These are phyloP conservation scores for Galeruca laticollis DNA, from an alignment of 2,888 invertebrate genomes.

Conservation along the genomic window DNA sequence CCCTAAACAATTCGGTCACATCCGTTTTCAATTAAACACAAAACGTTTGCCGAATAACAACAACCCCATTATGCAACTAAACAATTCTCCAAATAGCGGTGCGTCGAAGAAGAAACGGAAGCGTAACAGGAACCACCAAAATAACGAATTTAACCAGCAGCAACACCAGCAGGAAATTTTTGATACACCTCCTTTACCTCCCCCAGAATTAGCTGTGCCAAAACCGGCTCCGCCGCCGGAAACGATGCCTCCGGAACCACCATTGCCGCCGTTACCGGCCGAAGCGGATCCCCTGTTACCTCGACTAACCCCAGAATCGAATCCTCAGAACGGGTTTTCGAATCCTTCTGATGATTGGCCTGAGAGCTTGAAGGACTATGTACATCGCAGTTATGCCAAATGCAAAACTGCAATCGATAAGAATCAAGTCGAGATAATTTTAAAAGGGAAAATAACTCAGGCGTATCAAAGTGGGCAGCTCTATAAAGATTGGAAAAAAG, in stretches of 20 bases:
- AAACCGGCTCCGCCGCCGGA: conserved; percentile 70
- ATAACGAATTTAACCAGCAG: conserved; percentile 52
- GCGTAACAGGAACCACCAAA: conserved; percentile 74
- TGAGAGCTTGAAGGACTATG: conserved; percentile 85
- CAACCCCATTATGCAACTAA: conserved; percentile 61
- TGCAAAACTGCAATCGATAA: conserved; percentile 90
- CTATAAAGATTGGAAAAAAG: conserved; percentile 95
- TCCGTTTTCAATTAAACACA: conserved; percentile 70
- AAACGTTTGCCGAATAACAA: conserved; percentile 62
- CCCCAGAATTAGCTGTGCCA: conserved; percentile 66
- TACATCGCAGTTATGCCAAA: conserved; percentile 91
- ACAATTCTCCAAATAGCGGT: conserved; percentile 67
- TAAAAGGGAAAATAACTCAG: conserved; percentile 93
- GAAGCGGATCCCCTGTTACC: conserved; percentile 67
- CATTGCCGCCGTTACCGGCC: conserved; percentile 60
- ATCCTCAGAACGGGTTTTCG: conserved; percentile 53
- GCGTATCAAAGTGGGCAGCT: conserved; percentile 90
- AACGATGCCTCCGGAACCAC: conserved; percentile 70
- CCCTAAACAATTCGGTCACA: conserved; percentile 67
- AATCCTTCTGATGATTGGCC: conserved; percentile 82
- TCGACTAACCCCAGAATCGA: conserved; percentile 38
- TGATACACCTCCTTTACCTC: conserved; percentile 68
- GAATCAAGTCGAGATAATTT: conserved; percentile 92
- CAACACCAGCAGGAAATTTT: conserved; percentile 52
- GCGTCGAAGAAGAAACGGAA: conserved; percentile 82